These are phyloP conservation scores for Betta splendens DNA, from an alignment of 2,797 vertebrate species.

Conservation along the genomic window DNA sequence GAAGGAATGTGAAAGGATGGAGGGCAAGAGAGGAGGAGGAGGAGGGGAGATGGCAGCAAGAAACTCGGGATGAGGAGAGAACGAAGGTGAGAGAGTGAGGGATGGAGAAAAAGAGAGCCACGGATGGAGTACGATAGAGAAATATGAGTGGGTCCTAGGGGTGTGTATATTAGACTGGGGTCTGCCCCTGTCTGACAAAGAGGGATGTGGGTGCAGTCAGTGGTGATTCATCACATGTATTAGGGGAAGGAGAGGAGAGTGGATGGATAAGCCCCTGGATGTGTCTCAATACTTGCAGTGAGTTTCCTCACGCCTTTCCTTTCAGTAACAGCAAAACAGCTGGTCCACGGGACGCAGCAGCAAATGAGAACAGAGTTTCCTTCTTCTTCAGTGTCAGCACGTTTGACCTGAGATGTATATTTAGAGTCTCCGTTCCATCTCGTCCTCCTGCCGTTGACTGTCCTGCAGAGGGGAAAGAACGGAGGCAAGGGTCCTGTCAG, in stretches of 20 bases:
- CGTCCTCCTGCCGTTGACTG: slow-evolving; percentile 44
- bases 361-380: slow-evolving; percentile 46
- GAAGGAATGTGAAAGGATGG: slow-evolving; percentile 41
- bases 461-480: slow-evolving; percentile 45
- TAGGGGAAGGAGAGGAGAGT: slow-evolving; percentile 70
- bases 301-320: slow-evolving; percentile 55
- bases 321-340: slow-evolving; percentile 52
- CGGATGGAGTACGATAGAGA: slow-evolving; percentile 73
- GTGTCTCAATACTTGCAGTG: slow-evolving; percentile 71
- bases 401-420: slow-evolving; percentile 72
- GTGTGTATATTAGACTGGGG: slow-evolving; percentile 81
- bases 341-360: slow-evolving; percentile 29
- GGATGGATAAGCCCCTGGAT: slow-evolving; percentile 69
- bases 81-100: slow-evolving; percentile 62
- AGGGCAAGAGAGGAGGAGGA: slow-evolving; percentile 32
- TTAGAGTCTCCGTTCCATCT: slow-evolving; percentile 68
- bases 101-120: slow-evolving; percentile 65
- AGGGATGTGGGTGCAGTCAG: slow-evolving; percentile 85
- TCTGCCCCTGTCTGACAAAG: slow-evolving; percentile 80
- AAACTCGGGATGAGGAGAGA: slow-evolving; percentile 50
- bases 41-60: slow-evolving; percentile 7
- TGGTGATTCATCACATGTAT: slow-evolving; percentile 82
- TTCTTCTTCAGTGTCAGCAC: slow-evolving; percentile 67
- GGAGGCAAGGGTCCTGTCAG: slow-evolving; percentile 57
- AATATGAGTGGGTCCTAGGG: slow-evolving; percentile 77